Conservation (phyloP, 2,797 vertebrate genomes). For the Brachymystax lenok region DNA sequence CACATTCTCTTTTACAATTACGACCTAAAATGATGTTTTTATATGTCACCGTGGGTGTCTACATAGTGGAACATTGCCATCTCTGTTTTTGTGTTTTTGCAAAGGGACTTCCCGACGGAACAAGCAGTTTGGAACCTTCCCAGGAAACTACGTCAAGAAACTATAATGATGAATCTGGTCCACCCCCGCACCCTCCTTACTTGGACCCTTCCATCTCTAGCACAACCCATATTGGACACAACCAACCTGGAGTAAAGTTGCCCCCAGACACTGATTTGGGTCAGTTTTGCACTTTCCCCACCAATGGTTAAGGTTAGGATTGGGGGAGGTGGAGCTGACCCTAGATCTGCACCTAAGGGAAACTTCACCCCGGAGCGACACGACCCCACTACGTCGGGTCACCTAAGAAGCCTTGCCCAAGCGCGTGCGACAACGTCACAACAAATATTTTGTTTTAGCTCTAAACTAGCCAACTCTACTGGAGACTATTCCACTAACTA, state of each 20-base stretch:
- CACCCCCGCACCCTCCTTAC: slow-evolving; percentile 37
- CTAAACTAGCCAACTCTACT: slow-evolving; percentile 74
- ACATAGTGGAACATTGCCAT: not conserved
- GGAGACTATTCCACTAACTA: slow-evolving; percentile 52
- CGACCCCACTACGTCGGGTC: not conserved
- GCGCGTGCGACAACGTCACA: slow-evolving; percentile 34
- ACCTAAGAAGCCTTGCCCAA: not conserved
- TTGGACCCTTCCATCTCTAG: slow-evolving; percentile 27
- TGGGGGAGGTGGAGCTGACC: not conserved
- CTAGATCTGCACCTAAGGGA: not conserved
- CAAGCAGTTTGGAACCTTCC: slow-evolving; percentile 98
- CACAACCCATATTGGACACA: slow-evolving; percentile 15
- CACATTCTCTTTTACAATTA: too few species aligned
- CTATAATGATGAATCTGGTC: slow-evolving; percentile 83
- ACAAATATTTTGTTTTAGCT: slow-evolving; percentile 67
- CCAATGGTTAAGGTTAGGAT: not conserved
- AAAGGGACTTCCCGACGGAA: slow-evolving; percentile 96
- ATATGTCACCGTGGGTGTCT: not conserved
- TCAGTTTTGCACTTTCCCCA: not conserved
- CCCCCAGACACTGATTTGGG: not conserved
- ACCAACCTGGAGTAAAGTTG: not conserved
- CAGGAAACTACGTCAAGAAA: slow-evolving; percentile 98
- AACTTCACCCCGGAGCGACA: not conserved
- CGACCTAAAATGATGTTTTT: too few species aligned
- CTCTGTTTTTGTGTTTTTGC: slow-evolving; percentile 40